A percentile compares a stretch with the other conserved stretches of the same genome.
These are phyloP conservation scores for Cottoperca gobio DNA, from an alignment of 2,797 vertebrate genomes.

Conservation along the genomic window DNA sequence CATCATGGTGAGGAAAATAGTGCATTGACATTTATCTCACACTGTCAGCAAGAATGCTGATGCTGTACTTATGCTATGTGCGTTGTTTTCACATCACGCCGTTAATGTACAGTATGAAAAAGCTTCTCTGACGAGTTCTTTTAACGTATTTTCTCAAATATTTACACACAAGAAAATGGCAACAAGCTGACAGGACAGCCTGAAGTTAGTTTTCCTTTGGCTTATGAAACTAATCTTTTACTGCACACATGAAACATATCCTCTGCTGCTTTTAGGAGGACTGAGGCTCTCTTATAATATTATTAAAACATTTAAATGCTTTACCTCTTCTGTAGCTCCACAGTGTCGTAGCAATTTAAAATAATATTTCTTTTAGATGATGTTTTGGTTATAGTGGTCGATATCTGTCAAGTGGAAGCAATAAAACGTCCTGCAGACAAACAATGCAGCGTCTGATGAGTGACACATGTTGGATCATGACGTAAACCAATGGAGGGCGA, in stretches of 20 bases:
- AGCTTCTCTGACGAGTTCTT: background rate
- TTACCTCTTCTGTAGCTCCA: no score
- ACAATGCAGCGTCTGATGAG: no score
- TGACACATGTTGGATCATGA: background rate
- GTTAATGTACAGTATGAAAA: slow-evolving; percentile 7
- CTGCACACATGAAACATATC: slow-evolving; percentile 7
- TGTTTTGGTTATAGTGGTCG: no score
- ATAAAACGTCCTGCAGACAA: no score
- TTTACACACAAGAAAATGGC: background rate
- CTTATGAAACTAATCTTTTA: slow-evolving; percentile 21
- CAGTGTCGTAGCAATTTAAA: no score
- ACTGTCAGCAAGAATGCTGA: slow-evolving; percentile 33
- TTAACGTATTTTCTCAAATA: background rate
- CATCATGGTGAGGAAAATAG: slow-evolving; percentile 13
- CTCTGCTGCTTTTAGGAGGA: slow-evolving; percentile 11
- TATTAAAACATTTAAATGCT: slow-evolving; percentile 4
- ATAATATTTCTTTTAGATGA: no score
- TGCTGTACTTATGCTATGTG: slow-evolving; percentile 16
- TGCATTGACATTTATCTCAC: background rate
- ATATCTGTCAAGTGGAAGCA: no score
- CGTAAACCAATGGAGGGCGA: background rate
- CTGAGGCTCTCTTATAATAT: slow-evolving; percentile 13
- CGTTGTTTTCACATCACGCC: slow-evolving; percentile 15
- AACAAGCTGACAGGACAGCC: background rate
- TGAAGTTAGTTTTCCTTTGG: background rate